phyloP scores from a whole-genome alignment of 2,888 invertebrate genomes.

The Erynnis tages region DNA sequence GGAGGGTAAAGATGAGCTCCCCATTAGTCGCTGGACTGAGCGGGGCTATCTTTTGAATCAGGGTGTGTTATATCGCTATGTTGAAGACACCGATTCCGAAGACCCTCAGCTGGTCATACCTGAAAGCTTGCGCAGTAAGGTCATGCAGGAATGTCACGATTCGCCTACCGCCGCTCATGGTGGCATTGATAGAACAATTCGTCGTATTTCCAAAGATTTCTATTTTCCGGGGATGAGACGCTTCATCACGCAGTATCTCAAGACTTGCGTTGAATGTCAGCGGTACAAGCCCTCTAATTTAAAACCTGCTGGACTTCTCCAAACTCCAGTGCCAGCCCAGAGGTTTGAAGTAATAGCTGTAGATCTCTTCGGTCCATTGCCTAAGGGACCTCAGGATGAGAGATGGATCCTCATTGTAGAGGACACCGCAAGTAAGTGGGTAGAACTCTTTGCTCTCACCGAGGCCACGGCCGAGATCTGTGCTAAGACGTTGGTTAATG shows the following conservation, averaged over 20 bases:
- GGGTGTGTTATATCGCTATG: constrained; percentile 31
- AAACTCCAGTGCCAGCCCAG: constrained; percentile 27
- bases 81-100: constrained; percentile 32
- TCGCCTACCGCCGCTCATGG: constrained; percentile 28
- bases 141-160: constrained; percentile 32
- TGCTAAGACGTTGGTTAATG: constrained; percentile 24
- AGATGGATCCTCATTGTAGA: constrained; percentile 33
- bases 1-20: background rate
- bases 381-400: constrained; percentile 21
- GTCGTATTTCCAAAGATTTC: constrained; percentile 21
- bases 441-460: constrained; percentile 29
- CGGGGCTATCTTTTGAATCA: constrained; percentile 27
- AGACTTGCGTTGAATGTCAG: constrained; percentile 28
- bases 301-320: constrained; percentile 32
- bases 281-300: constrained; percentile 32
- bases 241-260: constrained; percentile 23
- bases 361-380: constrained; percentile 34
- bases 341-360: constrained; percentile 33
- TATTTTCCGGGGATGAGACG: constrained; percentile 25
- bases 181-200: constrained; percentile 29
- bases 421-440: constrained; percentile 31
- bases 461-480: constrained; percentile 30
- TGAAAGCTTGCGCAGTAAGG: constrained; percentile 4
- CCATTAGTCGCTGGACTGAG: background rate
- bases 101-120: constrained; percentile 34